Conservation (phyloP, 2,888 invertebrate species). For the Nematopogon swammerdamellus region DNA sequence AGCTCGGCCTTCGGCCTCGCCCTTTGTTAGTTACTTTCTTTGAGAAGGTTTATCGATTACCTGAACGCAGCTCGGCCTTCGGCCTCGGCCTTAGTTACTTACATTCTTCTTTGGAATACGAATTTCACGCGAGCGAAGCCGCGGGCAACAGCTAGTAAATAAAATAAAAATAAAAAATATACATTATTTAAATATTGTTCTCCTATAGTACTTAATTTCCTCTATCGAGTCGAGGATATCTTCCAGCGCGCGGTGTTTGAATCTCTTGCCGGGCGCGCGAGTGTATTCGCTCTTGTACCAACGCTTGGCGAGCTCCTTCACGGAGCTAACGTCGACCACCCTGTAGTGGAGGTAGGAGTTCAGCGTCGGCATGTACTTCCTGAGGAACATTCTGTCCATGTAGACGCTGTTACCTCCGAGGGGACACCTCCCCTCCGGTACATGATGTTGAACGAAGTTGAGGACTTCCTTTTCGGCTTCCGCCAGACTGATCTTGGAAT, state of each 20-base stretch:
- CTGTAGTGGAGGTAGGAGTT: constrained; percentile 84
- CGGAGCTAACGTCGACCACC: constrained; percentile 86
- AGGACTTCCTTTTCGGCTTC: constrained; percentile 71
- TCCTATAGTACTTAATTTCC: constrained; percentile 78
- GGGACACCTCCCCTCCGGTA: constrained; percentile 60
- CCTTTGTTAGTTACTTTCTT: too few relatives aligned
- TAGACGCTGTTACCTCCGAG: constrained; percentile 87
- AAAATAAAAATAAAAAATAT: too few relatives aligned
- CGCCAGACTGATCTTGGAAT: constrained; percentile 61
- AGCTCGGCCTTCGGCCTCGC: too few relatives aligned
- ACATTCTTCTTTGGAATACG: too few relatives aligned
- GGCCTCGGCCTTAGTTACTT: too few relatives aligned
- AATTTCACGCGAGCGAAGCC: too few relatives aligned
- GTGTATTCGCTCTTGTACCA: constrained; percentile 69
- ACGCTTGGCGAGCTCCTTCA: constrained; percentile 78
- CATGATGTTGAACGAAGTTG: constrained; percentile 64
- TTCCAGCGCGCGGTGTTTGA: constrained; percentile 70
- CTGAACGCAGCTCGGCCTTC: too few relatives aligned
- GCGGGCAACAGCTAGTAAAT: too few relatives aligned
- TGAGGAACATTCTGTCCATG: constrained; percentile 80
- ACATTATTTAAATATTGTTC: constrained; percentile 55
- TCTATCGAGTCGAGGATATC: constrained; percentile 85
- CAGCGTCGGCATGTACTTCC: constrained; percentile 78
- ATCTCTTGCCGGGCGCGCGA: constrained; percentile 58
- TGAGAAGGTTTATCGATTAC: too few relatives aligned